Percentiles rank a stretch among this genome's conserved stretches.
These are phyloP conservation scores for Drosophila greeni DNA, from an alignment of 2,888 invertebrate genomes.

Conservation along the genomic window DNA sequence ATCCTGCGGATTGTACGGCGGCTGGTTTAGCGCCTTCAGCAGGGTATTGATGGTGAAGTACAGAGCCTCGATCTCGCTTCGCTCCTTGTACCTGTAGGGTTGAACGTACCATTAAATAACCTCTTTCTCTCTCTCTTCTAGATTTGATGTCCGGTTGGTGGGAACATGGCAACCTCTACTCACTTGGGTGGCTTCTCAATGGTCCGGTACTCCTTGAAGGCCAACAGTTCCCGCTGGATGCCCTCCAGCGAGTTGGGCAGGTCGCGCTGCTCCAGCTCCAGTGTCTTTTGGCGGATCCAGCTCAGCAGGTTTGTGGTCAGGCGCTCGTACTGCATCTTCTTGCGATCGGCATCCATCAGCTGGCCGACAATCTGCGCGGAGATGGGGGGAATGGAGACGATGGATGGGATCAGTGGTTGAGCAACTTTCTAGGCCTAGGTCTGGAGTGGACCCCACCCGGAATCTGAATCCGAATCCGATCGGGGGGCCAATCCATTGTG, in stretches of 20 bases:
- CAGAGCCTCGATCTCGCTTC: constrained; percentile 97
- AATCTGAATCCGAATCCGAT: constrained; percentile 15
- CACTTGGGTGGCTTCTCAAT: constrained; percentile 98
- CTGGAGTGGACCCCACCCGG: constrained; percentile 34
- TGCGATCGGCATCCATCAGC: constrained; percentile 95
- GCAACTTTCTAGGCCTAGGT: constrained; percentile 61
- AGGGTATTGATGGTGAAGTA: constrained; percentile 98
- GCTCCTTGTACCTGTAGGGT: constrained; percentile 90
- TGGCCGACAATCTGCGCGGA: constrained; percentile 92
- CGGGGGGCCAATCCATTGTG: constrained; percentile 49
- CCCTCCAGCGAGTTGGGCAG: constrained; percentile 97
- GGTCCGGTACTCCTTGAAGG: constrained; percentile 97
- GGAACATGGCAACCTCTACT: constrained; percentile 68
- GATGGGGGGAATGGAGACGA: constrained; percentile 8
- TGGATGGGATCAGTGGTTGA: constrained; percentile 44
- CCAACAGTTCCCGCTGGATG: constrained; percentile 91
- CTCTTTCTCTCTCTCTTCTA: not conserved
- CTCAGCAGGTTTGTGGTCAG: constrained; percentile 91
- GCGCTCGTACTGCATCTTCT: constrained; percentile 92
- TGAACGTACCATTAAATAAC: not conserved
- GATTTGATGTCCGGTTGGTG: not conserved
- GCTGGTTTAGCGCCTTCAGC: constrained; percentile 95
- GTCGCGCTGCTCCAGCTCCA: constrained; percentile 88
- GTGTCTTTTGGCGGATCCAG: constrained; percentile 94
- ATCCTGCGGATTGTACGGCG: constrained; percentile 90